Percentiles rank a stretch among this genome's conserved stretches.
Conservation (phyloP, 1,140 invertebrate genomes). For the Acromyrmex heyeri region DNA sequence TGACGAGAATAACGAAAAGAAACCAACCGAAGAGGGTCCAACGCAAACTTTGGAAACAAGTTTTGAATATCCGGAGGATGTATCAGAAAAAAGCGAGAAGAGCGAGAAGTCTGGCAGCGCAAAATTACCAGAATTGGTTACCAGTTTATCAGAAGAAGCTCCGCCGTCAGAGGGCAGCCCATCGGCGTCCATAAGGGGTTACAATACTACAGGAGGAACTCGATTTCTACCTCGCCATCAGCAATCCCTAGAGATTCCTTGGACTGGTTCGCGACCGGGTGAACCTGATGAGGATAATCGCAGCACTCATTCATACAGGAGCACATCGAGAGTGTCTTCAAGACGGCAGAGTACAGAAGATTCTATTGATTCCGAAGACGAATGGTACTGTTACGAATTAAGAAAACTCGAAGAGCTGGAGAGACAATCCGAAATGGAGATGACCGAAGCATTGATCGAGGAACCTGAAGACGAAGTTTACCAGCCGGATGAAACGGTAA, state of each 20-base stretch:
- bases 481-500: slow-evolving; percentile 90
- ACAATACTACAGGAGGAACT: slow-evolving; percentile 83
- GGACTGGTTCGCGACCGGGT: slow-evolving; percentile 85
- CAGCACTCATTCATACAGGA: slow-evolving; percentile 94
- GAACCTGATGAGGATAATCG: slow-evolving; percentile 94
- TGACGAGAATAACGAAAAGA: slow-evolving; percentile 86
- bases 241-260: slow-evolving; percentile 93
- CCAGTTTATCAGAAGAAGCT: slow-evolving; percentile 85
- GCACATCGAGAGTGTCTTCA: slow-evolving; percentile 94
- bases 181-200: slow-evolving; percentile 88
- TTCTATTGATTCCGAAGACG: slow-evolving; percentile 96
- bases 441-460: slow-evolving; percentile 88
- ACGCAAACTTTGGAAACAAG: slow-evolving; percentile 77
- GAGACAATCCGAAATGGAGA: slow-evolving; percentile 90
- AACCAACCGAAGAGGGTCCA: slow-evolving; percentile 76
- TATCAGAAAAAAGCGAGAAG: slow-evolving; percentile 81
- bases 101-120: slow-evolving; percentile 80
- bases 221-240: slow-evolving; percentile 91
- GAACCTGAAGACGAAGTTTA: slow-evolving; percentile 88
- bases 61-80: slow-evolving; percentile 81
- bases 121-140: slow-evolving; percentile 83
- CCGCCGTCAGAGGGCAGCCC: slow-evolving; percentile 89
- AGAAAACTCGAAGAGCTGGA: slow-evolving; percentile 95
- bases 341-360: slow-evolving; percentile 96
- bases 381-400: slow-evolving; percentile 96